Evolutionary conservation across 2,113 vertebrate genomes (phyloP).

Genomic region (Rafetus swinhoei): DNA sequence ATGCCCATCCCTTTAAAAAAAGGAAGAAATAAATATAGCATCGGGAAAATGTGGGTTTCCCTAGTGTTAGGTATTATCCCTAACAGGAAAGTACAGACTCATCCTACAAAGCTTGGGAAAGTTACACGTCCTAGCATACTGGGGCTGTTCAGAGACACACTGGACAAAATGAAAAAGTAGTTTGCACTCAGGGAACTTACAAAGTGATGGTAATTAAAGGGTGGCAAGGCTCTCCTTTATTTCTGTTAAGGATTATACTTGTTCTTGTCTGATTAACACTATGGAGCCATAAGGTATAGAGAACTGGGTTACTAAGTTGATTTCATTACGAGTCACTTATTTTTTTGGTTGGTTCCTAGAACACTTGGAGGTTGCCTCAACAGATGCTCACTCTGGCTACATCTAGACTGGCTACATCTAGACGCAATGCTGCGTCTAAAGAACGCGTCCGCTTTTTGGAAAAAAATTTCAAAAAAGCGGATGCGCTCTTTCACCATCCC

Average conservation of each 20-base stretch:
- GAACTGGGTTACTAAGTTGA: neutral
- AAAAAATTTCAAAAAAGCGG: no score
- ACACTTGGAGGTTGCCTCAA: neutral
- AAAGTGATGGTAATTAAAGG: neutral
- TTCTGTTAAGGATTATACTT: neutral
- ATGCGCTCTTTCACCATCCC: no score
- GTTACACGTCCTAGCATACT: neutral
- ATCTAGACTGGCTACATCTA: no score
- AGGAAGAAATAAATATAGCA: neutral
- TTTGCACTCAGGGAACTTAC: neutral
- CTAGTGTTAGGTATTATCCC: neutral
- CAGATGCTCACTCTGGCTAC: neutral
- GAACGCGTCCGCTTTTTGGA: no score
- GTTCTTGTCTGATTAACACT: neutral
- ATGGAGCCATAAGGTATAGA: neutral
- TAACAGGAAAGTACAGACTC: neutral
- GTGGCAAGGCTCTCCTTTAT: neutral
- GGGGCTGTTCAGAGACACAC: neutral
- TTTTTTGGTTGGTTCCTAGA: neutral
- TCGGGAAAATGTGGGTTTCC: neutral
- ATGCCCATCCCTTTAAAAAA: neutral
- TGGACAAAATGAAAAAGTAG: neutral
- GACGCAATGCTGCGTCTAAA: no score
- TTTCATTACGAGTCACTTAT: neutral
- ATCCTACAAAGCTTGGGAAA: neutral